Conservation (phyloP, 2,888 invertebrate genomes). For the Sialis fuliginosa region DNA sequence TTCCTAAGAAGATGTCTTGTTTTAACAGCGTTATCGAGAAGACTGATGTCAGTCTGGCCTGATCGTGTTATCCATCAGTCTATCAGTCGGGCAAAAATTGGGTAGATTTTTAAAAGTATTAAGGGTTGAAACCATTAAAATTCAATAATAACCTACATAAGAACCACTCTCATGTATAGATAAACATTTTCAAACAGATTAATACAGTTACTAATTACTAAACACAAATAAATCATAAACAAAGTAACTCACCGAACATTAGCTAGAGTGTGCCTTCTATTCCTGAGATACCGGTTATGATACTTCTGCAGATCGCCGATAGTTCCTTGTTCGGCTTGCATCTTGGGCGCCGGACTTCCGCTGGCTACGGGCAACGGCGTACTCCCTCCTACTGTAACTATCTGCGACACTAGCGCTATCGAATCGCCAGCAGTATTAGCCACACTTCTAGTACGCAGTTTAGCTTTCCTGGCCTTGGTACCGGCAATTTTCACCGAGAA, state of each 20-base stretch:
- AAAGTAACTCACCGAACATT: constrained; percentile 70
- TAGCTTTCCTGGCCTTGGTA: constrained; percentile 32
- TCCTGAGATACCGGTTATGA: constrained; percentile 70
- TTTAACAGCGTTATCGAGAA: too few species aligned
- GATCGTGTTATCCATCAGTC: too few species aligned
- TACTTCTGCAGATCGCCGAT: constrained; percentile 81
- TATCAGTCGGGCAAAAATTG: too few species aligned
- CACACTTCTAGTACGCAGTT: constrained; percentile 24
- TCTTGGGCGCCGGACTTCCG: constrained; percentile 37
- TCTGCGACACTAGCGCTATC: constrained; percentile 16
- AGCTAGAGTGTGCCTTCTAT: constrained; percentile 74
- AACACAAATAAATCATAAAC: constrained; percentile 1
- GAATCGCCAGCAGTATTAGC: constrained; percentile 9
- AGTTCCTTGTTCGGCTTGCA: constrained; percentile 87
- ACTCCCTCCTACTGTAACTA: constrained; percentile 18
- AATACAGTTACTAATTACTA: neutral
- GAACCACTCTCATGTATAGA: neutral
- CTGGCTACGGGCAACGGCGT: constrained; percentile 12
- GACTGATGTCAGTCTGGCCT: too few species aligned
- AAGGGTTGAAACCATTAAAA: too few species aligned
- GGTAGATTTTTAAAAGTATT: too few species aligned
- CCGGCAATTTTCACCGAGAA: constrained; percentile 36
- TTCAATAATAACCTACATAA: too few species aligned
- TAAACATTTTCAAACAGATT: constrained; percentile 4
- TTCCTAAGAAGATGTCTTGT: too few species aligned